Evolutionary conservation across 2,797 vertebrate genomes (phyloP).

Genomic region (Gymnodraco acuticeps): DNA sequence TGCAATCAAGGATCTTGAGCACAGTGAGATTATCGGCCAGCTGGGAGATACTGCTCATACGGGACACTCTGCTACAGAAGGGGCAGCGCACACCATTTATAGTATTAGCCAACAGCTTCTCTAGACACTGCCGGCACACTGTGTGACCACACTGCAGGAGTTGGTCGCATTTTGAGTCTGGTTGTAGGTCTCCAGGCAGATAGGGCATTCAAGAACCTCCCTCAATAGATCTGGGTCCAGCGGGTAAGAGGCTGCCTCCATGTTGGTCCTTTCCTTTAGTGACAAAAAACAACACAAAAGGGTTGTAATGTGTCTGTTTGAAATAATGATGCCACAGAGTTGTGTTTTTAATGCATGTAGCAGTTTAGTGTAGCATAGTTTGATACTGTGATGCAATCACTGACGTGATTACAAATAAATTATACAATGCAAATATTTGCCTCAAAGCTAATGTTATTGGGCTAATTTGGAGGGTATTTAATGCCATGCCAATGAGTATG

Average conservation of each 20-base stretch:
- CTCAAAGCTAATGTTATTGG: not conserved
- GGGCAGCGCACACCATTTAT: conserved; percentile 98
- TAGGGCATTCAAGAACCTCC: conserved; percentile 97
- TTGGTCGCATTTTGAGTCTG: conserved; percentile 93
- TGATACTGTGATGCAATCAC: not conserved
- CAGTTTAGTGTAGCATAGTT: not conserved
- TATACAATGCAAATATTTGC: not conserved
- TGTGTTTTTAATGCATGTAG: not conserved
- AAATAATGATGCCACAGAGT: not conserved
- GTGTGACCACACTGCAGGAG: conserved; percentile 97
- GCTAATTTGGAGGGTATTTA: not conserved
- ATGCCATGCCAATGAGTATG: not conserved
- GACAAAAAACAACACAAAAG: conserved; percentile 5
- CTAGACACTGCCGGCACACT: conserved; percentile 94
- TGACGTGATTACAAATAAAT: not conserved
- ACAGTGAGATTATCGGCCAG: conserved; percentile 96
- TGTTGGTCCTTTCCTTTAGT: conserved; percentile 62
- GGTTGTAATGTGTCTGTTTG: not conserved
- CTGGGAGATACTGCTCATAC: conserved; percentile 92
- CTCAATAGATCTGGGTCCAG: conserved; percentile 94
- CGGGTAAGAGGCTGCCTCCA: conserved; percentile 88
- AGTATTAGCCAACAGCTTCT: conserved; percentile 94
- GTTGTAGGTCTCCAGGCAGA: conserved; percentile 96
- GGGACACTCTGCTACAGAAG: conserved; percentile 95
- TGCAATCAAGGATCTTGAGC: conserved; percentile 95